A percentile compares a stretch with the other conserved stretches of the same genome.
Conservation (phyloP, 2,797 vertebrate genomes). For the Tolypeutes matacus region DNA sequence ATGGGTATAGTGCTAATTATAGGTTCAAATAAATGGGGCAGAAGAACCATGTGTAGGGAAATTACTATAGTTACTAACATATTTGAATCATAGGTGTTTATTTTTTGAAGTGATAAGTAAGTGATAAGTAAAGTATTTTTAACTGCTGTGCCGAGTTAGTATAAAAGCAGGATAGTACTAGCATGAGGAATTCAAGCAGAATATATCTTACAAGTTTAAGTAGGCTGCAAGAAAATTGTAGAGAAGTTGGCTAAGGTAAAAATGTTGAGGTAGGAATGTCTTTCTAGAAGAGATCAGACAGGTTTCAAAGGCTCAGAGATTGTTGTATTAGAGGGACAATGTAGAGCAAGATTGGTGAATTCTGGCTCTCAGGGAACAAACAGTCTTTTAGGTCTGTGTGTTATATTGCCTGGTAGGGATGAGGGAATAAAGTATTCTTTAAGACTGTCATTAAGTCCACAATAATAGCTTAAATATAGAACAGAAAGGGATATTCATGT, state of each 20-base stretch:
- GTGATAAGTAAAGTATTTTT: conserved; percentile 1
- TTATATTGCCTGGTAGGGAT: background rate
- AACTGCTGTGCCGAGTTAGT: conserved; percentile 8
- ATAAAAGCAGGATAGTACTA: conserved; percentile 12
- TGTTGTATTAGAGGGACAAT: background rate
- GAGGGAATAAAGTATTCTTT: conserved; percentile 7
- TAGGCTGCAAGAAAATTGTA: background rate
- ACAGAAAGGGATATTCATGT: conserved; percentile 32
- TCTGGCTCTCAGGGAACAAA: background rate
- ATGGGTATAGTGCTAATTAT: too few relatives aligned
- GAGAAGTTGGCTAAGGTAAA: conserved; percentile 40
- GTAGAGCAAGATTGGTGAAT: background rate
- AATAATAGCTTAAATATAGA: conserved; percentile 43
- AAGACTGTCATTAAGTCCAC: conserved; percentile 32
- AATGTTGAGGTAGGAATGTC: background rate
- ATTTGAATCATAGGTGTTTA: background rate
- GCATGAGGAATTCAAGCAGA: conserved; percentile 51
- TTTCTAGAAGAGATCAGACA: conserved; percentile 29
- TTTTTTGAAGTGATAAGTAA: conserved; percentile 37
- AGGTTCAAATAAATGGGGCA: too few relatives aligned
- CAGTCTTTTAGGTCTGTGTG: background rate
- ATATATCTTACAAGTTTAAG: conserved; percentile 56
- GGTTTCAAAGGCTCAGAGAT: conserved; percentile 11
- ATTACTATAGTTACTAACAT: too few relatives aligned
- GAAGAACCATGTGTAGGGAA: too few relatives aligned